Evolutionary conservation across 1,140 invertebrate genomes (phyloP), one percentile per base, ranked within the genome.

Genomic region (Phocides pigmalion): DNA sequence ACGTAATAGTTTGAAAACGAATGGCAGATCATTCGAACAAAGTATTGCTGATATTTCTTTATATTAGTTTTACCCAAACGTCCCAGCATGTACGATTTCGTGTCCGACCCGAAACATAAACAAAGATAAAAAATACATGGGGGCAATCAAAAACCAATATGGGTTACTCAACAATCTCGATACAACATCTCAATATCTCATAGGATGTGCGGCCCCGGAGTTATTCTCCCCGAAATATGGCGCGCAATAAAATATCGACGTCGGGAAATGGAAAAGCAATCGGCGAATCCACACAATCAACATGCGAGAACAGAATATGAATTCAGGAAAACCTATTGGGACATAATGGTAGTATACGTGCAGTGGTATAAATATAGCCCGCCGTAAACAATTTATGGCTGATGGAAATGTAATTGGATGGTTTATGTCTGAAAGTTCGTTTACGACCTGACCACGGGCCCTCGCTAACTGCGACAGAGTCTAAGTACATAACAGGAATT

Each of bases 171-270:
- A 77, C 81, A 84, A 82, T 82, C 78, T 81, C 74, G 69, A 79
- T 81, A 80, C 82, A 76, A 70, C 72, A 81, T 85, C 78, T 78
- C 82, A 74, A 82, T 86, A 84, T 81, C 70, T 81, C 77, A 84
- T 78, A 74, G 68, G 67, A 70, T 72, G 76, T 58, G 59, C 64
- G 64, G 47, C 56, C 54, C 66, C 67, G 53, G 69, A 79, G 79
- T 83, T 77, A 81, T 87, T 79, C 74, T 77, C 66, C 69, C 67
- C 78, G 78, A 87, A 83, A 89, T 86, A 87, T 87, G 76, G 75
- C 73, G 69, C 71, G 84, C 80, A 87, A 87, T 90, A 89, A 90
- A 90, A 90, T 85, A 85, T 84, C 82, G 72, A 77, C 77, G 76
- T 59, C 66, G 76, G 81, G 79, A 83, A 82, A 86, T 86, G 76